phyloP scores from a whole-genome alignment of 1,140 invertebrate species.

The Plodia interpunctella region DNA sequence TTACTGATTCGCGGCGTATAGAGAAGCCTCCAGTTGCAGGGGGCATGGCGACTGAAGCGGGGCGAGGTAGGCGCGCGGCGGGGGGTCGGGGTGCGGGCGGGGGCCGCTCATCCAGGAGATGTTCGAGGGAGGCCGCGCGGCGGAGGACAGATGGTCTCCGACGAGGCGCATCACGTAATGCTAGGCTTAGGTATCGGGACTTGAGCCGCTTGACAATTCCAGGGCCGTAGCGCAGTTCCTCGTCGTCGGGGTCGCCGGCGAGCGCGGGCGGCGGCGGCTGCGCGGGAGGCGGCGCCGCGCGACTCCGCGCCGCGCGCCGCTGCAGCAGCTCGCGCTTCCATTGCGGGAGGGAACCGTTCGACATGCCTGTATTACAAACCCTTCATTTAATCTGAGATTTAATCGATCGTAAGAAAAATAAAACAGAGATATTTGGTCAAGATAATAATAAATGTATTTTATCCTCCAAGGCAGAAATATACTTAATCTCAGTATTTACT shows the following conservation, averaged over 20 bases:
- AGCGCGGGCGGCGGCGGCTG: conserved; percentile 31
- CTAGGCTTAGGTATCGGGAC: conserved; percentile 89
- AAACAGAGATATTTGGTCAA: too few species aligned
- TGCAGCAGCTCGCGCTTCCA: conserved; percentile 87
- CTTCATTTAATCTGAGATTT: neutral
- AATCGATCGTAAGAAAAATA: too few species aligned
- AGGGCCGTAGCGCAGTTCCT: conserved; percentile 93
- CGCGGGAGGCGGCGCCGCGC: conserved; percentile 30
- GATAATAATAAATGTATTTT: too few species aligned
- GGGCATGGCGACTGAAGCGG: conserved; percentile 69
- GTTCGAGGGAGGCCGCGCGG: conserved; percentile 90
- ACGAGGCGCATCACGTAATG: conserved; percentile 82
- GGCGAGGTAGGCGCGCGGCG: conserved; percentile 39
- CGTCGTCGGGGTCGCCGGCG: conserved; percentile 56
- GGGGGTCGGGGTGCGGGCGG: conserved; percentile 42
- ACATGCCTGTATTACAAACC: conserved; percentile 47
- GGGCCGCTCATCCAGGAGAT: conserved; percentile 84
- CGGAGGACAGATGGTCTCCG: conserved; percentile 83
- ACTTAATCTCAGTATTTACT: too few species aligned
- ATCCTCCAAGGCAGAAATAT: too few species aligned
- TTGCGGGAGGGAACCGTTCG: conserved; percentile 77
- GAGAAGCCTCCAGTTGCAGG: conserved; percentile 62
- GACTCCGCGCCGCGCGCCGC: conserved; percentile 71
- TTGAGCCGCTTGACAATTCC: conserved; percentile 93
- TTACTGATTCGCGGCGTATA: conserved; percentile 81